These are phyloP conservation scores for Erebia aethiops DNA, from an alignment of 2,888 invertebrate genomes.

Conservation along the genomic window DNA sequence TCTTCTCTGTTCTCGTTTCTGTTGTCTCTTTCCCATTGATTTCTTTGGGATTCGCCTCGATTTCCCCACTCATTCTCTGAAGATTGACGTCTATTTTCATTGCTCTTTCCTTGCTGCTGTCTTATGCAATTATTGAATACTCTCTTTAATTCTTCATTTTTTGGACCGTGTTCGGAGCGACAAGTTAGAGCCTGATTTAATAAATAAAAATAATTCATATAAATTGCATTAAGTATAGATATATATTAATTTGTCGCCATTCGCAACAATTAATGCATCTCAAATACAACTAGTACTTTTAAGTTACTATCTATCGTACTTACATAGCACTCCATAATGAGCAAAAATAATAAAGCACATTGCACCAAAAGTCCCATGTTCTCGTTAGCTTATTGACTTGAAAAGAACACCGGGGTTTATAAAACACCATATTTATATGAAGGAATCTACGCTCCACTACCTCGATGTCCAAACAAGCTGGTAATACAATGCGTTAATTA, in stretches of 20 bases:
- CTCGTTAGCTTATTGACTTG: background rate
- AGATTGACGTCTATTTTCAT: slow-evolving; percentile 47
- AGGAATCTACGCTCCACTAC: slow-evolving; percentile 27
- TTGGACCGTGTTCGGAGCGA: slow-evolving; percentile 82
- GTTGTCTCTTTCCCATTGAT: slow-evolving; percentile 48
- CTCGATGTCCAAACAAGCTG: slow-evolving; percentile 9
- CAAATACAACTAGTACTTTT: background rate
- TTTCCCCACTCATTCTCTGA: slow-evolving; percentile 60
- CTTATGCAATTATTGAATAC: slow-evolving; percentile 83
- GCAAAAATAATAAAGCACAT: slow-evolving; percentile 48
- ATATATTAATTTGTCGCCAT: too few species aligned
- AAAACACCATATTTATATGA: slow-evolving; percentile 24
- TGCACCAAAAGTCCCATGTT: slow-evolving; percentile 38
- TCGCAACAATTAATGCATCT: background rate
- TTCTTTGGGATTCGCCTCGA: slow-evolving; percentile 50
- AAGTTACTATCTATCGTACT: slow-evolving; percentile 44
- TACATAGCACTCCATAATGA: slow-evolving; percentile 55
- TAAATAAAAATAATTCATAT: background rate
- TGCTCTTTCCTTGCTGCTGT: slow-evolving; percentile 61
- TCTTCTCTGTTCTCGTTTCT: slow-evolving; percentile 44
- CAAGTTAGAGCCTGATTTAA: slow-evolving; percentile 79
- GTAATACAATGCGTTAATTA: slow-evolving; percentile 20
- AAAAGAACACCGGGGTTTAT: slow-evolving; percentile 4
- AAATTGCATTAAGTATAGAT: background rate
- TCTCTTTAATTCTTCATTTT: slow-evolving; percentile 82